phyloP scores from a whole-genome alignment of 2,113 vertebrate genomes.

The Heliornis fulica region DNA sequence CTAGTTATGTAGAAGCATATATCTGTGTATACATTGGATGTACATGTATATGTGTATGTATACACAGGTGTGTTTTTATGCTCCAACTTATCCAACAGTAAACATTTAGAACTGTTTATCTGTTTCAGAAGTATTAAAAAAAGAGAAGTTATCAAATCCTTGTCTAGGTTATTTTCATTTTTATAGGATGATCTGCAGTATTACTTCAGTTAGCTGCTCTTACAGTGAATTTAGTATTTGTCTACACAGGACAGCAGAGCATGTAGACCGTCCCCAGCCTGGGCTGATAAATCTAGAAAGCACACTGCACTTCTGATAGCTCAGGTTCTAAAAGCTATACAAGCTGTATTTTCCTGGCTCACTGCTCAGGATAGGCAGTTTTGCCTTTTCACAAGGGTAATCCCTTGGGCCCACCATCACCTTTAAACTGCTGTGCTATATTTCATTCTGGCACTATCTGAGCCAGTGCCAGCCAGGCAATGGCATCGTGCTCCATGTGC shows the following conservation, averaged over 20 bases:
- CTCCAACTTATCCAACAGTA: background rate
- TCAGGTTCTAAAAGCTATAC: background rate
- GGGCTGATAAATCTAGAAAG: background rate
- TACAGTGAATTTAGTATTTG: background rate
- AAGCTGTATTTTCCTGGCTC: background rate
- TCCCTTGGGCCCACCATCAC: background rate
- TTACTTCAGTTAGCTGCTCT: background rate
- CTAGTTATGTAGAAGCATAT: background rate
- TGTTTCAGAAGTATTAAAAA: background rate
- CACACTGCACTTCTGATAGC: background rate
- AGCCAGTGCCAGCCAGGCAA: background rate
- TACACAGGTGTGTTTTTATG: background rate
- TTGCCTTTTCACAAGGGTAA: background rate
- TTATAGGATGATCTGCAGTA: background rate
- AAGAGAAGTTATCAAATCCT: background rate
- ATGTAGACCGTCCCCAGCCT: background rate
- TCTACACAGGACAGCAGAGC: background rate
- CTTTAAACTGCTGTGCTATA: background rate
- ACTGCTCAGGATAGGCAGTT: background rate
- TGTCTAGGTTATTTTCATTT: background rate
- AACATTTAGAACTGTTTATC: background rate
- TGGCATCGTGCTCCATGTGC: background rate
- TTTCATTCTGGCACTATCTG: background rate
- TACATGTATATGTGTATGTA: rapidly evolving
- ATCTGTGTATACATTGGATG: background rate